Conservation (phyloP, 1,140 invertebrate genomes). For the Antheraea pernyi region DNA sequence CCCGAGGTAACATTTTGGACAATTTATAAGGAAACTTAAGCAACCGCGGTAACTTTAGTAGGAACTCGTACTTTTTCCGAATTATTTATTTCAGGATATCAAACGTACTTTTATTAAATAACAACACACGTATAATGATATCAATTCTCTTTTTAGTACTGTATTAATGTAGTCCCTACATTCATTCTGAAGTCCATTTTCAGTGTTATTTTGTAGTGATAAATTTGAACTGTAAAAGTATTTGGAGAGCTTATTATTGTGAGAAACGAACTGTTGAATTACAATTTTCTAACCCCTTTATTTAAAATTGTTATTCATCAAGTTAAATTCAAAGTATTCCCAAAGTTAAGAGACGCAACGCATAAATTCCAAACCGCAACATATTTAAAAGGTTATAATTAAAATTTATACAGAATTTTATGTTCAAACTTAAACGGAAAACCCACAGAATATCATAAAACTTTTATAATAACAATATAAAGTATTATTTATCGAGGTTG, state of each 20-base stretch:
- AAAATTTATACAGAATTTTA: not conserved
- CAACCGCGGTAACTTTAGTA: not conserved
- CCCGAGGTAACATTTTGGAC: constrained; percentile 18
- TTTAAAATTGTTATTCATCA: too few species aligned
- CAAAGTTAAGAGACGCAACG: not conserved
- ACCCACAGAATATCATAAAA: constrained; percentile 2
- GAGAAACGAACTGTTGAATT: too few species aligned
- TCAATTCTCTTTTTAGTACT: too few species aligned
- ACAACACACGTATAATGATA: not conserved
- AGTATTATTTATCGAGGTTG: constrained; percentile 11
- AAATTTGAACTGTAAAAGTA: too few species aligned
- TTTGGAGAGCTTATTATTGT: too few species aligned
- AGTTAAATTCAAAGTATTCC: not conserved
- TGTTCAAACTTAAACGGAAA: not conserved
- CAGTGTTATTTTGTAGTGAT: too few species aligned
- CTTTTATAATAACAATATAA: constrained; percentile 11
- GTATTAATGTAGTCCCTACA: too few species aligned
- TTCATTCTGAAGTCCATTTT: too few species aligned
- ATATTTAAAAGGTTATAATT: not conserved
- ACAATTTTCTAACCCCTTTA: too few species aligned
- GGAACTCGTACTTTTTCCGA: not conserved
- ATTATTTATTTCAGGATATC: not conserved
- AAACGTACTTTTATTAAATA: not conserved
- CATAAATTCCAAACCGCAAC: not conserved
- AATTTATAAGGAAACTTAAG: constrained; percentile 7